Percentiles rank a stretch among this genome's conserved stretches.
Evolutionary conservation across 2,113 vertebrate genomes (phyloP).

Genomic region (Phylloscopus trochilus): DNA sequence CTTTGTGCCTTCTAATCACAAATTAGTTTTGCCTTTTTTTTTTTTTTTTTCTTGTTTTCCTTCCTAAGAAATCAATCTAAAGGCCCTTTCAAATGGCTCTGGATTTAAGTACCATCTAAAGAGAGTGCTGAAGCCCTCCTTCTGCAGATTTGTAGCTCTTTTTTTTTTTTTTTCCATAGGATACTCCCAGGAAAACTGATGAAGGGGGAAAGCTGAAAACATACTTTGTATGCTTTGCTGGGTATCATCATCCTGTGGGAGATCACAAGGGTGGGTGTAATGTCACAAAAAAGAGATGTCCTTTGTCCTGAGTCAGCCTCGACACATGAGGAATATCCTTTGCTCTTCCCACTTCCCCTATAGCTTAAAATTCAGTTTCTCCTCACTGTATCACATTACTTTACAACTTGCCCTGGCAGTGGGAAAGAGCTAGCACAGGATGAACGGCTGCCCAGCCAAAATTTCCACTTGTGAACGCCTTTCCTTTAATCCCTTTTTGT

Average conservation of each 20-base stretch:
- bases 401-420: background rate
- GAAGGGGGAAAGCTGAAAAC: background rate
- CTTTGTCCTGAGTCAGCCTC: background rate
- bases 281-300: background rate
- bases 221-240: background rate
- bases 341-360: background rate
- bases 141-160: background rate
- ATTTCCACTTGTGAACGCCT: slow-evolving; percentile 57
- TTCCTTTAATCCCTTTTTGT: slow-evolving; percentile 47
- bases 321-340: background rate
- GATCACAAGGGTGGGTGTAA: background rate
- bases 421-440: background rate
- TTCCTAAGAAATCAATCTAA: background rate
- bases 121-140: background rate
- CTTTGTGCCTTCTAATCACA: slow-evolving; percentile 40
- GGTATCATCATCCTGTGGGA: background rate
- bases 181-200: background rate
- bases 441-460: background rate
- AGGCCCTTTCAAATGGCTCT: background rate
- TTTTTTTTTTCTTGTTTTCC: background rate
- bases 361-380: background rate
- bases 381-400: background rate
- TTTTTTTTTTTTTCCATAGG: background rate
- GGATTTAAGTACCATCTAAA: background rate
- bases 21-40: background rate